A percentile compares a stretch with the other conserved stretches of the same genome.
Evolutionary conservation across 2,113 vertebrate genomes (phyloP).

Genomic region (Tetraodon nigroviridis): DNA sequence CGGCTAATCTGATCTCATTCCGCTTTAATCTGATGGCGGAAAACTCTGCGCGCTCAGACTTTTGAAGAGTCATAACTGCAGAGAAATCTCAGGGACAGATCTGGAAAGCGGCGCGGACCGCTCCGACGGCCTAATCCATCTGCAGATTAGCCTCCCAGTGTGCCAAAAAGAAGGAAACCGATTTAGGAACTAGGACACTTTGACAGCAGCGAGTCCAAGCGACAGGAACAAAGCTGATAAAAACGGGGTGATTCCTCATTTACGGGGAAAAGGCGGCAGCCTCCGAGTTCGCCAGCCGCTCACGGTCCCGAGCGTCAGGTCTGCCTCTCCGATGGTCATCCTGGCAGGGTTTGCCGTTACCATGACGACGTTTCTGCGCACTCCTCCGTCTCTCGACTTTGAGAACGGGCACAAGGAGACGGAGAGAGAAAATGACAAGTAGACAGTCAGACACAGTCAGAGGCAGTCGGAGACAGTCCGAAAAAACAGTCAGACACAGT

Average conservation of each 20-base stretch:
- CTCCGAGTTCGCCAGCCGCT: not conserved
- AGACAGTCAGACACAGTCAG: not conserved
- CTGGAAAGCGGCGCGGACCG: constrained; percentile 6
- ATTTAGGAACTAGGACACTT: constrained; percentile 18
- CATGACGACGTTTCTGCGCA: constrained; percentile 58
- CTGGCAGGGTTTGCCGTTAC: constrained; percentile 49
- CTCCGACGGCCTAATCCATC: constrained; percentile 4
- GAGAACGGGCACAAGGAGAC: constrained; percentile 51
- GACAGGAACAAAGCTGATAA: constrained; percentile 4
- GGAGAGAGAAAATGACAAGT: constrained; percentile 53
- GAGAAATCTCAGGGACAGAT: constrained; percentile 14
- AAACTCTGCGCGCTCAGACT: not conserved
- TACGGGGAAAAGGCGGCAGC: constrained; percentile 13
- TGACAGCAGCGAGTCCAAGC: constrained; percentile 20
- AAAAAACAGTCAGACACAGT: constrained; percentile 2
- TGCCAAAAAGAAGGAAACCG: constrained; percentile 1
- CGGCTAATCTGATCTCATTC: constrained; percentile 14
- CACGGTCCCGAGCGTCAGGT: constrained; percentile 35
- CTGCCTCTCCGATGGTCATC: constrained; percentile 56
- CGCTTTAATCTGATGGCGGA: not conserved
- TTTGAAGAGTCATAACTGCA: constrained; percentile 14
- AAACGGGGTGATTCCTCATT: constrained; percentile 3
- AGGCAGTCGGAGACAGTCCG: constrained; percentile 16
- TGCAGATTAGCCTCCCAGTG: not conserved
- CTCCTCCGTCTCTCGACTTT: constrained; percentile 49